Evolutionary conservation across 2,797 vertebrate species (phyloP), one percentile per base, ranked within the genome.

Genomic region (Xenopus petersii): DNA sequence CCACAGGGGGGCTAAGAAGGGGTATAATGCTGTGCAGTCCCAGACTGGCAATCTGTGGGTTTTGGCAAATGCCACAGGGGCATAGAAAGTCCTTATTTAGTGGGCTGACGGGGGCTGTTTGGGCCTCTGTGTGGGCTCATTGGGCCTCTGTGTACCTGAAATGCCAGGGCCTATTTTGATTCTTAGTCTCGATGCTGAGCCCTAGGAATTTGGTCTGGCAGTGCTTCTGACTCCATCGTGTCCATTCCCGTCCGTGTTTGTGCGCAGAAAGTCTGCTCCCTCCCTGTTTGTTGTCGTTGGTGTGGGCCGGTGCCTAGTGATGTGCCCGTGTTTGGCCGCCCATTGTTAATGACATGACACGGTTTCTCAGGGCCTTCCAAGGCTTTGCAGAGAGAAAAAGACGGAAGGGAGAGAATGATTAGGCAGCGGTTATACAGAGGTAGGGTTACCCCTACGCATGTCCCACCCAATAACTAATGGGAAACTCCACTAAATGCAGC

Each of bases 321-420:
- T 13, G 59, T 30, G 1, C 26, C 26, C 26, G 47, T 73, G 51
- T 51, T 63, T 33, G 1, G 65, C 26, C 60, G 80, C 81, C 80
- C 77, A 4, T 83, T 87, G 79, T 90, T 87, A 90, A 89, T 89
- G 89, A 86, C 86, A 86, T 82, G 51, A 80, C 64, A 80, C 87
- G 84, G 95, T 94, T 94, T 89, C 93, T 89, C 94, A 98, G 96
- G 95, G 95, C 94, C 67, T 97, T 98, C 91, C 96, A 94, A 82
- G 95, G 95, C 91, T 94, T 93, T 93, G 94, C 96, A 83, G 96
- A 98, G 87, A 94, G 90, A 95, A 98, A 98, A 88, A 95, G 96
- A 83, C 91, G 94, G 88, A 98, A 96, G 91, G 92, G 94, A 86
- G 95, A 97, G 84, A 94, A 93, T 88, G 95, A 96, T 83, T 94